Evolutionary conservation across 2,113 vertebrate genomes (phyloP).

Genomic region (Sylvicapra grimmia): DNA sequence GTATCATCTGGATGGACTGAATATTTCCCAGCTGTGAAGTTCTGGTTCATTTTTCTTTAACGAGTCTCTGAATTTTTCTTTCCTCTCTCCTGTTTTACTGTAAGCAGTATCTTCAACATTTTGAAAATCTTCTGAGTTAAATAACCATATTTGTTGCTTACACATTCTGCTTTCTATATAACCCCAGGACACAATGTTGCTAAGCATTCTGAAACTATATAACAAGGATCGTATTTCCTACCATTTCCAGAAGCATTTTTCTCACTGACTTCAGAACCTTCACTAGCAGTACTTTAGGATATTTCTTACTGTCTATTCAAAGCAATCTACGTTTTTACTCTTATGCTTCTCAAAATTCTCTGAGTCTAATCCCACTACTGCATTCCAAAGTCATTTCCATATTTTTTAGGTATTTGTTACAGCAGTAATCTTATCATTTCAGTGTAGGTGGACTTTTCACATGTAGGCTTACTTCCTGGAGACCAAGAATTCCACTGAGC

Average conservation of each 20-base stretch:
- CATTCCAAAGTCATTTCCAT: neutral
- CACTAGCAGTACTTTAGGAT: neutral
- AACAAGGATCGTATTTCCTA: neutral
- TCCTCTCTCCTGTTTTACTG: neutral
- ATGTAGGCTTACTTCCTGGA: neutral
- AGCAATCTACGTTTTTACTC: neutral
- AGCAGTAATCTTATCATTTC: neutral
- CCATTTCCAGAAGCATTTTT: neutral
- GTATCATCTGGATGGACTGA: neutral
- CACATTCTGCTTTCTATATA: neutral
- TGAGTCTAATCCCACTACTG: neutral
- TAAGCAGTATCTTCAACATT: neutral
- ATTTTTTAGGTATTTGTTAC: neutral
- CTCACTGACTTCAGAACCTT: neutral
- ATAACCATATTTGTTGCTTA: neutral
- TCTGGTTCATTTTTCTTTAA: neutral
- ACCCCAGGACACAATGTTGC: neutral
- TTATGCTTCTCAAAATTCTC: neutral
- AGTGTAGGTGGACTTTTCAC: neutral
- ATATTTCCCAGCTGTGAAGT: neutral
- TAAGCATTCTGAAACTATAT: neutral
- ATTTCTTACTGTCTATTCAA: neutral
- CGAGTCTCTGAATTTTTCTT: neutral
- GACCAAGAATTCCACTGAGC: neutral
- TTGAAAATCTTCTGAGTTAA: neutral